phyloP scores from a whole-genome alignment of 2,888 invertebrate genomes.

The Stenurella melanura region DNA sequence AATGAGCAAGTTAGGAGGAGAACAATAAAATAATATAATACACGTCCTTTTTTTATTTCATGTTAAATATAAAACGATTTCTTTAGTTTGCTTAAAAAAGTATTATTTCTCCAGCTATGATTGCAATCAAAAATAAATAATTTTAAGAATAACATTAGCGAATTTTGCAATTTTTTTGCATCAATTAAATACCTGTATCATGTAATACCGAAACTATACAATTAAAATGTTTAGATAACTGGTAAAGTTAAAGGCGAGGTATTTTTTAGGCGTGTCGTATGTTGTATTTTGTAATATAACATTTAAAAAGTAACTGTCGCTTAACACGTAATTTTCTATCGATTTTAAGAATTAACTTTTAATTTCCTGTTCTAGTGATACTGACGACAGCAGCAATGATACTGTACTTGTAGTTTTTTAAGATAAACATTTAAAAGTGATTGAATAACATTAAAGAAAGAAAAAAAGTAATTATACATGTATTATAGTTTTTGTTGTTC shows the following conservation, averaged over 20 bases:
- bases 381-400: neutral
- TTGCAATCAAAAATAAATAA: too few relatives aligned
- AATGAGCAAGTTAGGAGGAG: too few relatives aligned
- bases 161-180: too few relatives aligned
- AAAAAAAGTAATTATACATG: neutral
- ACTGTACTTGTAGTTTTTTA: neutral
- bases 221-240: neutral
- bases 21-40: too few relatives aligned
- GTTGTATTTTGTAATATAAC: neutral
- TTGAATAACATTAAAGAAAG: neutral
- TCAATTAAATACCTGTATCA: too few relatives aligned
- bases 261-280: neutral
- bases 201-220: neutral
- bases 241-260: neutral
- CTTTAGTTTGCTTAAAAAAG: too few relatives aligned
- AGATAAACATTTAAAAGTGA: conserved; percentile 1
- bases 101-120: too few relatives aligned
- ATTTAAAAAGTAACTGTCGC: neutral
- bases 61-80: too few relatives aligned
- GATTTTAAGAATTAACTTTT: neutral
- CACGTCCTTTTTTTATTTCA: too few relatives aligned
- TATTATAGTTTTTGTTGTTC: neutral
- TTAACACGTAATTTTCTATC: neutral
- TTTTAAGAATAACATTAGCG: too few relatives aligned
- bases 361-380: neutral